Evolutionary conservation across 2,113 vertebrate genomes (phyloP).

Genomic region (Pterocles burchelli): DNA sequence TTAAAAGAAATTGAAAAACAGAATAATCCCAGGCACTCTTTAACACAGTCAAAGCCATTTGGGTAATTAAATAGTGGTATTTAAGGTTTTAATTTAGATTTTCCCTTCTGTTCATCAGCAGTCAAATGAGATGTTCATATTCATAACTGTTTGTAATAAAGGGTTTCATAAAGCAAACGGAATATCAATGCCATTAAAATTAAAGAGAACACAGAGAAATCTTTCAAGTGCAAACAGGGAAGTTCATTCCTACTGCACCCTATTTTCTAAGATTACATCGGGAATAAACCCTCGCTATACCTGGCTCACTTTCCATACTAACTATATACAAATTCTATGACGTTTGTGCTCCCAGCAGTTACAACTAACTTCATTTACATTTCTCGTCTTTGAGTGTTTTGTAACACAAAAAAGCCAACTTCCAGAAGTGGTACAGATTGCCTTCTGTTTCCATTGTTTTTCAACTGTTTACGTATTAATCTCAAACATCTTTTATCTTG

Average conservation of each 20-base stretch:
- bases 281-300: constrained; percentile 7
- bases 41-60: constrained; percentile 91
- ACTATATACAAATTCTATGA: background rate
- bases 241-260: constrained; percentile 51
- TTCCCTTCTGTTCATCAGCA: constrained; percentile 83
- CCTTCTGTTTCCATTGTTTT: background rate
- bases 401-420: background rate
- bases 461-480: constrained; percentile 26
- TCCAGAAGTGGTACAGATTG: background rate
- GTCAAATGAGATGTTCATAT: constrained; percentile 85
- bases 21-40: constrained; percentile 91
- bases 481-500: constrained; percentile 49
- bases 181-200: constrained; percentile 79
- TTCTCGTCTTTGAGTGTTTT: background rate
- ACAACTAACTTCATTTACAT: background rate
- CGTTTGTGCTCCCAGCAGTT: background rate
- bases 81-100: constrained; percentile 99
- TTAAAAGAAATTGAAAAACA: constrained; percentile 95
- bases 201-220: constrained; percentile 63
- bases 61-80: constrained; percentile 99
- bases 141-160: constrained; percentile 84
- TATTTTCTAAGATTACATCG: constrained; percentile 22
- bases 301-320: background rate
- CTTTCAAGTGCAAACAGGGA: constrained; percentile 62
- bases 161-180: constrained; percentile 78